Evolutionary conservation across 2,888 invertebrate genomes (phyloP).

Genomic region (Phyllotreta cruciferae): DNA sequence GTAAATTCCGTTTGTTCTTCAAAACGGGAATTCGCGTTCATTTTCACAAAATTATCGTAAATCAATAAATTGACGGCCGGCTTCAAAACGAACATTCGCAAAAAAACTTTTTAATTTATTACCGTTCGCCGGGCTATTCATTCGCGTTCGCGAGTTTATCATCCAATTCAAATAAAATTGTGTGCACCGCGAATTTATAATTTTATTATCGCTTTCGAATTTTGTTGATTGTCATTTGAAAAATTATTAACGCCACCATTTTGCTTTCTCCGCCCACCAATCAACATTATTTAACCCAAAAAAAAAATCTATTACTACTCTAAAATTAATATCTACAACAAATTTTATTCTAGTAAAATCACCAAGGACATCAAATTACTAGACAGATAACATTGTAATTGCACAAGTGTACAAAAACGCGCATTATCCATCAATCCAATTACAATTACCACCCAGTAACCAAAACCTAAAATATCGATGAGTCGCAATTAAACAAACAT

Average conservation of each 20-base stretch:
- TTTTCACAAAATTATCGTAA: slow-evolving; percentile 61
- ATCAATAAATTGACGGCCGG: slow-evolving; percentile 57
- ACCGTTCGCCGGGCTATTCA: slow-evolving; percentile 53
- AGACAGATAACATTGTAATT: too few relatives aligned
- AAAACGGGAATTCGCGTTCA: slow-evolving; percentile 59
- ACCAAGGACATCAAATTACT: too few relatives aligned
- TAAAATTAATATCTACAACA: too few relatives aligned
- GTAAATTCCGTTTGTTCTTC: slow-evolving; percentile 59
- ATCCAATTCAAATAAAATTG: slow-evolving; percentile 46
- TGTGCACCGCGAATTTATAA: slow-evolving; percentile 41
- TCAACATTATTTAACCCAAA: slow-evolving; percentile 31
- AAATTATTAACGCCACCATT: slow-evolving; percentile 35
- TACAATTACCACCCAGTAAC: too few relatives aligned
- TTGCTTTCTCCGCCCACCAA: slow-evolving; percentile 26
- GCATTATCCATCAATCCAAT: too few relatives aligned
- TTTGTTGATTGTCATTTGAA: slow-evolving; percentile 38
- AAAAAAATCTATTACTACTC: too few relatives aligned
- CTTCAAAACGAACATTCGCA: slow-evolving; percentile 57
- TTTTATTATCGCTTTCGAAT: slow-evolving; percentile 42
- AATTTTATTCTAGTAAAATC: too few relatives aligned
- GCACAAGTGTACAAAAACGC: too few relatives aligned
- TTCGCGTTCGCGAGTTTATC: slow-evolving; percentile 50
- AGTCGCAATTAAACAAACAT: neutral
- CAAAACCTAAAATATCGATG: too few relatives aligned
- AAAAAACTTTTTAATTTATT: slow-evolving; percentile 55